These are phyloP conservation scores for Aplysina aerophoba DNA, from an alignment of 37 sponge, comb jelly and placozoan species.

Conservation along the genomic window DNA sequence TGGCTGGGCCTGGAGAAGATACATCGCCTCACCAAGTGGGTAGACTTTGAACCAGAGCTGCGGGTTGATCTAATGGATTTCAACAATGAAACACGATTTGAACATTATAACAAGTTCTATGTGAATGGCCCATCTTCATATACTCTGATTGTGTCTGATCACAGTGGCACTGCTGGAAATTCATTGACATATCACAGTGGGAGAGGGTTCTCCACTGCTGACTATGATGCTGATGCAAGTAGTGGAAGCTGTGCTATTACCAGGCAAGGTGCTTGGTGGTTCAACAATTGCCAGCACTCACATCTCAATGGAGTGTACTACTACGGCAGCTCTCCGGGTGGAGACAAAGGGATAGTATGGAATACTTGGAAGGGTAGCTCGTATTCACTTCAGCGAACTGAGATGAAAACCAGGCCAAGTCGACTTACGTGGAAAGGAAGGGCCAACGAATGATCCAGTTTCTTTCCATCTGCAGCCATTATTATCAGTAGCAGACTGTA, in stretches of 20 bases:
- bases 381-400: constrained; percentile 20
- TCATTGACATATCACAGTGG: constrained; percentile 38
- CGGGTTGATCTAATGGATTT: constrained; percentile 29
- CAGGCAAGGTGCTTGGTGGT: constrained; percentile 22
- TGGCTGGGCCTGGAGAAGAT: constrained; percentile 44
- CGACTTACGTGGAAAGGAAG: not conserved
- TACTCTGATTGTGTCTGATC: not conserved
- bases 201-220: constrained; percentile 16
- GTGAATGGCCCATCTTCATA: not conserved
- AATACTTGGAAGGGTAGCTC: not conserved
- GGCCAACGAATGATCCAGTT: not conserved
- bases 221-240: constrained; percentile 10
- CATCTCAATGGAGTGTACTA: constrained; percentile 29
- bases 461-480: no score
- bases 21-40: constrained; percentile 10
- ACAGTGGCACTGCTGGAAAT: constrained; percentile 36
- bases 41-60: constrained; percentile 26
- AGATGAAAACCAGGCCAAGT: constrained; percentile 31
- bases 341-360: not conserved
- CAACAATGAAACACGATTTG: not conserved
- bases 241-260: constrained; percentile 12
- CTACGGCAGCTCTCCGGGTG: constrained; percentile 14
- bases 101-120: constrained; percentile 14
- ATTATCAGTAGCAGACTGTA: no score
- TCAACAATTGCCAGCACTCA: constrained; percentile 25